Evolutionary conservation across 2,113 vertebrate genomes (phyloP).

Genomic region (Dermatemys mawii): DNA sequence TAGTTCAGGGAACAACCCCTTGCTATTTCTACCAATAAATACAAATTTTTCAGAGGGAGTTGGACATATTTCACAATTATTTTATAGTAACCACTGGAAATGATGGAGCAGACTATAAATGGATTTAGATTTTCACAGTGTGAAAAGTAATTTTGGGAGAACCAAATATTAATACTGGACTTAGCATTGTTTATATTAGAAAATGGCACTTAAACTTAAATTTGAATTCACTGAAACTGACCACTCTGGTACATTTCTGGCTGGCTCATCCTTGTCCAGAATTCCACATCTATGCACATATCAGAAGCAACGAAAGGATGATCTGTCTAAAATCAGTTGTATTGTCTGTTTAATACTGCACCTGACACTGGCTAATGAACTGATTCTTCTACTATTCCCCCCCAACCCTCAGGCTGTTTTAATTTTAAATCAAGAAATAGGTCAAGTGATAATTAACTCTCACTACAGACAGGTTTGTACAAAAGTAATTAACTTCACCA

Average conservation of each 20-base stretch:
- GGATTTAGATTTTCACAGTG: not conserved
- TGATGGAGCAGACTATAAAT: fast-evolving
- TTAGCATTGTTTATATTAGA: not conserved
- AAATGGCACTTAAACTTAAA: not conserved
- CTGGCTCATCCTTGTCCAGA: not conserved
- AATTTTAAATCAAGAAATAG: constrained; percentile 42
- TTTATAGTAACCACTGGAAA: not conserved
- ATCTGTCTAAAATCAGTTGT: not conserved
- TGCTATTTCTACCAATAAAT: not conserved
- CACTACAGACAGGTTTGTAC: not conserved
- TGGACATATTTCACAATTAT: not conserved
- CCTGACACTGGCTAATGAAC: not conserved
- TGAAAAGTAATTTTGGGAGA: not conserved
- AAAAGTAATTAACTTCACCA: constrained; percentile 39
- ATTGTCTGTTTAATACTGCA: not conserved
- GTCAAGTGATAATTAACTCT: constrained; percentile 58
- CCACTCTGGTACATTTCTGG: not conserved
- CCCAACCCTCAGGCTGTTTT: constrained; percentile 42
- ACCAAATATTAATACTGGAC: not conserved
- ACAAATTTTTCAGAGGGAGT: not conserved
- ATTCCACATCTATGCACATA: fast-evolving
- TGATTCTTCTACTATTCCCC: constrained; percentile 13
- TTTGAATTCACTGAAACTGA: not conserved
- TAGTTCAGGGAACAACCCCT: not conserved
- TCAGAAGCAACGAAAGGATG: not conserved